These are phyloP conservation scores for Picathartes gymnocephalus DNA, from an alignment of 2,113 vertebrate species.

Conservation along the genomic window DNA sequence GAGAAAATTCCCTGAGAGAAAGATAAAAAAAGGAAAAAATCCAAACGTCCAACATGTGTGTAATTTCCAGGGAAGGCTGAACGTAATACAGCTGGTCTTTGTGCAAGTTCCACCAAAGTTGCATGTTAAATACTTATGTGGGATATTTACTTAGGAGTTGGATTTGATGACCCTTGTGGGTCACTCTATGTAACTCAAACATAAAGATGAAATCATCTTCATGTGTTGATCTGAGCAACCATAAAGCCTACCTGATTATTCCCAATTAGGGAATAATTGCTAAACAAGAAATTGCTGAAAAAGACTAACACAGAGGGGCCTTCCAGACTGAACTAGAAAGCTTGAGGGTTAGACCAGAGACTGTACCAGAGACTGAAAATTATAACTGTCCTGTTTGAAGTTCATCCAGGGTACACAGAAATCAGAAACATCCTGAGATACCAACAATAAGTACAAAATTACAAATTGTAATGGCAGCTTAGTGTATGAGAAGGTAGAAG, in stretches of 20 bases:
- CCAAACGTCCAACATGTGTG: too few species aligned
- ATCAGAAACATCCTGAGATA: background rate
- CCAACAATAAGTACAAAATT: rapidly evolving
- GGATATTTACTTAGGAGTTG: background rate
- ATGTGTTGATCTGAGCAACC: background rate
- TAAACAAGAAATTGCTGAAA: background rate
- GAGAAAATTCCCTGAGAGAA: background rate
- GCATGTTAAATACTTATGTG: background rate
- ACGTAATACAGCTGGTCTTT: background rate
- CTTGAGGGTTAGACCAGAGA: background rate
- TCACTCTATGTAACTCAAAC: background rate
- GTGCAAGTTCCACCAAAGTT: background rate
- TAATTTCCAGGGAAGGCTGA: background rate
- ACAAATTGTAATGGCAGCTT: background rate
- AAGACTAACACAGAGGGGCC: background rate
- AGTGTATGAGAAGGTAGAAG: background rate
- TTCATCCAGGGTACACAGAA: background rate
- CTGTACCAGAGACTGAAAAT: background rate
- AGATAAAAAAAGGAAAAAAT: rapidly evolving
- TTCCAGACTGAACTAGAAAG: background rate
- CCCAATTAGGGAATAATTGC: background rate
- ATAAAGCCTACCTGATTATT: background rate
- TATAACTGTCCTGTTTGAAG: too few species aligned
- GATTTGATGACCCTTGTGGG: background rate
- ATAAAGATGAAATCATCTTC: background rate